Conservation (phyloP, 2,888 invertebrate genomes). For the Mimumesa dahlbomi region DNA sequence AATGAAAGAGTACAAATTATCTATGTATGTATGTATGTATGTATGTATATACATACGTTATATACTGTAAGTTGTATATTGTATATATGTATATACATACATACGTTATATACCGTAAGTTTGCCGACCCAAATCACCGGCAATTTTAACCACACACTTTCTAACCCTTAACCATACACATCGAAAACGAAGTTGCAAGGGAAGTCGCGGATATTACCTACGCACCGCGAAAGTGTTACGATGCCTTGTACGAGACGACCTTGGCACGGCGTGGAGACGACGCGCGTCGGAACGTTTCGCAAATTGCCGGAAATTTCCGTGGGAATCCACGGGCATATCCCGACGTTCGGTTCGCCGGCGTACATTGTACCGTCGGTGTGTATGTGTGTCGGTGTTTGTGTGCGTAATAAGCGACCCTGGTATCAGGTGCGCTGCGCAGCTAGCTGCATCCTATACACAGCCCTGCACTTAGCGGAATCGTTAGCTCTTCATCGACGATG, state of each 20-base stretch:
- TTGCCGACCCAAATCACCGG: background rate
- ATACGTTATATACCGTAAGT: no score
- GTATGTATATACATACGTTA: no score
- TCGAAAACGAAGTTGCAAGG: constrained; percentile 9
- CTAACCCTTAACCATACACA: background rate
- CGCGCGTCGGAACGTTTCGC: constrained; percentile 70
- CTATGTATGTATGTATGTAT: no score
- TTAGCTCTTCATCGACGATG: constrained; percentile 54
- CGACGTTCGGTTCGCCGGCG: constrained; percentile 44
- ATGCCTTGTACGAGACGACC: constrained; percentile 56
- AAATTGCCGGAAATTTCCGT: constrained; percentile 75
- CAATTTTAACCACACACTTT: background rate
- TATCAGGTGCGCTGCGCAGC: constrained; percentile 57
- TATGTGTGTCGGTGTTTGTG: constrained; percentile 37
- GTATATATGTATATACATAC: no score
- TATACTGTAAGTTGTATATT: no score
- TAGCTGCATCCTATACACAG: constrained; percentile 62
- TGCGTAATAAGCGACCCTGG: constrained; percentile 51
- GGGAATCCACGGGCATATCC: constrained; percentile 68
- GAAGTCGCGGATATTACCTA: constrained; percentile 14
- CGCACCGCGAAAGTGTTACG: constrained; percentile 61
- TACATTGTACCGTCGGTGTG: constrained; percentile 38
- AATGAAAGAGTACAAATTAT: no score
- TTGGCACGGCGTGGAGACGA: constrained; percentile 66
- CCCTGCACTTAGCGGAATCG: constrained; percentile 70